Conservation (phyloP, 2,113 vertebrate species). For the Polyodon spathula region DNA sequence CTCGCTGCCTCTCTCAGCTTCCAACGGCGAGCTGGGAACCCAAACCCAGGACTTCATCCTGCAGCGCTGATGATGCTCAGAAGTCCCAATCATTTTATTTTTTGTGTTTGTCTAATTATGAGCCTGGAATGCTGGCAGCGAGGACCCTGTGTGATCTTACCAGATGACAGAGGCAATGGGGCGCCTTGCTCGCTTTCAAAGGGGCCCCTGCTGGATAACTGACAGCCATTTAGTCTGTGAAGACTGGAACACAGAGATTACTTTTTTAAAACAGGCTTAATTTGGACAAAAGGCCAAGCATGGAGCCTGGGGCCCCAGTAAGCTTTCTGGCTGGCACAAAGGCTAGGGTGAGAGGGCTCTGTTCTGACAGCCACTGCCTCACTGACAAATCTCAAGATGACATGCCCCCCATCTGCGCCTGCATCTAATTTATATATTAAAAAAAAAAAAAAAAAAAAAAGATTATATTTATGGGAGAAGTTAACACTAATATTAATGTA, state of each 20-base stretch:
- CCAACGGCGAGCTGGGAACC: too few species aligned
- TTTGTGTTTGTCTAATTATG: conserved; percentile 10
- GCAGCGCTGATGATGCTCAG: background rate
- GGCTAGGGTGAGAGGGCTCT: conserved; percentile 14
- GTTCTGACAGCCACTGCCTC: background rate
- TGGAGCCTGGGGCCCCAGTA: conserved; percentile 24
- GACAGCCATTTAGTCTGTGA: conserved; percentile 34
- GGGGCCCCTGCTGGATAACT: conserved; percentile 31
- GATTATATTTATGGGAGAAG: too few species aligned
- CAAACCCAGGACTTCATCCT: background rate
- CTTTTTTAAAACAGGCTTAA: conserved; percentile 25
- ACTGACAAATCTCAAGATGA: too few species aligned
- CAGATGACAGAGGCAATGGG: conserved; percentile 20
- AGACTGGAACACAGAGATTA: conserved; percentile 22
- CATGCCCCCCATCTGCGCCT: too few species aligned
- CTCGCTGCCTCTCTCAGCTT: too few species aligned
- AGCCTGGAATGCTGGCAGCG: conserved; percentile 28
- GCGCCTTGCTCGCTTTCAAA: conserved; percentile 29
- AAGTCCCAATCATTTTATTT: background rate
- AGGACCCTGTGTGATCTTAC: conserved; percentile 21
- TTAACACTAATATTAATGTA: too few species aligned
- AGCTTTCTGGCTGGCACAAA: conserved; percentile 3
- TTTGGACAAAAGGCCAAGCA: conserved; percentile 32
- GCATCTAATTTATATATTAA: too few species aligned
- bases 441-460: too few species aligned